Conservation (phyloP, 2,888 invertebrate genomes). For the Dichetophora obliterata region DNA sequence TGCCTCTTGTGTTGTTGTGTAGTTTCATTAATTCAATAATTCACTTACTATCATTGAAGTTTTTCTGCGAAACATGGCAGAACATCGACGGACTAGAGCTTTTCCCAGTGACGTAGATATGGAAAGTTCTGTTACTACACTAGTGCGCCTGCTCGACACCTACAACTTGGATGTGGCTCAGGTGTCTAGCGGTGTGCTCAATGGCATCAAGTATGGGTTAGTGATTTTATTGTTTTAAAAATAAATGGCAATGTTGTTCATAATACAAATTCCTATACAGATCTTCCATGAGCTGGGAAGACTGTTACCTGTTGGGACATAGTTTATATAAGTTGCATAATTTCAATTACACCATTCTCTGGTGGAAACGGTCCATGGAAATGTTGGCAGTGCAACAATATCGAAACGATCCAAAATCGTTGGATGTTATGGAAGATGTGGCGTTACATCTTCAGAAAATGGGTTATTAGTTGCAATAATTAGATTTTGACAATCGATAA, state of each 20-base stretch:
- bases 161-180: conserved; percentile 89
- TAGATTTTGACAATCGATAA: background rate
- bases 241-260: background rate
- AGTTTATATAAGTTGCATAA: conserved; percentile 92
- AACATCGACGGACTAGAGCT: conserved; percentile 78
- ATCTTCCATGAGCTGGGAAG: conserved; percentile 82
- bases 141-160: conserved; percentile 94
- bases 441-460: conserved; percentile 58
- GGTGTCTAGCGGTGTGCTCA: conserved; percentile 86
- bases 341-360: conserved; percentile 89
- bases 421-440: conserved; percentile 63
- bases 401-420: conserved; percentile 49
- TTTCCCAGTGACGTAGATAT: conserved; percentile 94
- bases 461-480: conserved; percentile 49
- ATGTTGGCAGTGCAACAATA: conserved; percentile 75
- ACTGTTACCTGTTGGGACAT: conserved; percentile 95
- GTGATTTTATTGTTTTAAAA: conserved; percentile 28
- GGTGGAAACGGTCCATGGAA: conserved; percentile 93
- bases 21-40: background rate
- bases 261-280: conserved; percentile 62
- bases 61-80: conserved; percentile 81
- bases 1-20: background rate
- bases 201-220: conserved; percentile 86
- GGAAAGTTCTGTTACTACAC: conserved; percentile 92
- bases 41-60: conserved; percentile 69